Conservation (phyloP, 2,113 vertebrate species). For the Sylvia atricapilla region DNA sequence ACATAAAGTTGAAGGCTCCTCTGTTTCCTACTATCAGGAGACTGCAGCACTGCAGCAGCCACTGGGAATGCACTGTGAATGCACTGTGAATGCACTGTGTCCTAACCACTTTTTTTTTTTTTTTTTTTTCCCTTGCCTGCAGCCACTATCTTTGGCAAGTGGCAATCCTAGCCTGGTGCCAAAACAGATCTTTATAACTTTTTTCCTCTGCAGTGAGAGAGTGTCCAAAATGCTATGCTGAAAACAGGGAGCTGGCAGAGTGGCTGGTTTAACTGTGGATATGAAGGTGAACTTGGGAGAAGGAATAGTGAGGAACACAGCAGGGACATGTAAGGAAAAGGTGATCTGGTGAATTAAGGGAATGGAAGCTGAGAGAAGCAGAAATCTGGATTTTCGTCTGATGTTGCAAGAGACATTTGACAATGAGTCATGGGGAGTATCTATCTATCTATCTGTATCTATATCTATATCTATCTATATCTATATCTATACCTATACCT, state of each 20-base stretch:
- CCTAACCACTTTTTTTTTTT: neutral
- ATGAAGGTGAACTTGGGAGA: neutral
- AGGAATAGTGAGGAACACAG: neutral
- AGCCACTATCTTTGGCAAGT: neutral
- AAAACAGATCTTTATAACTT: neutral
- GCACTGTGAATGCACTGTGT: neutral
- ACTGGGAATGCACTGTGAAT: neutral
- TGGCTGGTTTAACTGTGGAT: neutral
- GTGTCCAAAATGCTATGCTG: neutral
- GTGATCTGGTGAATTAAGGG: neutral
- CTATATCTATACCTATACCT: neutral
- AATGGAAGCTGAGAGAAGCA: neutral
- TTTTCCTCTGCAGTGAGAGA: neutral
- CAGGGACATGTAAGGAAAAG: accelerated
- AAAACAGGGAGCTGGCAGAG: neutral
- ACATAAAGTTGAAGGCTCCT: neutral
- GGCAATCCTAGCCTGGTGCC: neutral
- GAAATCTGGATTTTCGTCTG: neutral
- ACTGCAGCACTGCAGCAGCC: neutral
- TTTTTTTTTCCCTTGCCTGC: neutral
- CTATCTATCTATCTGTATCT: neutral
- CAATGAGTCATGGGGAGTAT: neutral
- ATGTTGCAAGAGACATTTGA: neutral
- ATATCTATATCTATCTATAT: neutral
- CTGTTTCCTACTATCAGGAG: neutral